Percentiles rank a stretch among this genome's conserved stretches.
phyloP scores from a whole-genome alignment of 2,797 vertebrate species.

The Amblyopsis hoosieri region DNA sequence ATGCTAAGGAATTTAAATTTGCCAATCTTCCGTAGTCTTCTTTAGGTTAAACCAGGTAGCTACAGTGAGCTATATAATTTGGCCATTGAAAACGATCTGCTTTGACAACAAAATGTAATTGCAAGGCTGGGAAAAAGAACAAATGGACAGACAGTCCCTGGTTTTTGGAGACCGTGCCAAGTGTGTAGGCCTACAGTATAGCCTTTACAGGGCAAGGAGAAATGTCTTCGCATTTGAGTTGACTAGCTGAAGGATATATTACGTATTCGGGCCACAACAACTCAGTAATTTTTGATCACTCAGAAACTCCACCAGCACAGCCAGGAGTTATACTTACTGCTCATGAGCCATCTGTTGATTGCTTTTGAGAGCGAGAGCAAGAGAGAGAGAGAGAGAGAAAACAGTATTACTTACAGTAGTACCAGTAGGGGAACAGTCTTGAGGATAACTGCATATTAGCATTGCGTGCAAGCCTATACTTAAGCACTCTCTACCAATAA shows the following conservation, averaged over 20 bases:
- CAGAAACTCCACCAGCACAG: too few relatives aligned
- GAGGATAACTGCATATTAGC: too few relatives aligned
- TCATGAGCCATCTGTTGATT: too few relatives aligned
- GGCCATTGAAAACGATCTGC: slow-evolving; percentile 68
- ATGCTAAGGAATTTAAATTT: slow-evolving; percentile 53
- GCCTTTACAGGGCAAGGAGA: slow-evolving; percentile 15
- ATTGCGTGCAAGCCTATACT: too few relatives aligned
- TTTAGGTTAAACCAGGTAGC: slow-evolving; percentile 49
- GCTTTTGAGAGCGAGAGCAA: too few relatives aligned
- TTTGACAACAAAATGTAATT: slow-evolving; percentile 51
- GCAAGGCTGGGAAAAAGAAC: slow-evolving; percentile 38
- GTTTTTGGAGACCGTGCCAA: not conserved
- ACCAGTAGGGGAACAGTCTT: too few relatives aligned
- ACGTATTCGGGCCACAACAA: slow-evolving; percentile 44
- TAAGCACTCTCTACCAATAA: too few relatives aligned
- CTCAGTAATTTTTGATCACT: slow-evolving; percentile 19
- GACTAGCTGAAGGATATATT: slow-evolving; percentile 31
- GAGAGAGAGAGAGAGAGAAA: too few relatives aligned
- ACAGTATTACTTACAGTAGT: too few relatives aligned
- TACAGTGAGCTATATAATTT: slow-evolving; percentile 50
- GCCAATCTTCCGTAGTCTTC: slow-evolving; percentile 29
- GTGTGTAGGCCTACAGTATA: too few relatives aligned
- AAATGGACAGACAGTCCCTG: slow-evolving; percentile 10
- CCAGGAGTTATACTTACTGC: too few relatives aligned
- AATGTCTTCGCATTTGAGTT: slow-evolving; percentile 24